Conservation (phyloP, 2,797 vertebrate species). For the Crocodylus rhombifer region DNA sequence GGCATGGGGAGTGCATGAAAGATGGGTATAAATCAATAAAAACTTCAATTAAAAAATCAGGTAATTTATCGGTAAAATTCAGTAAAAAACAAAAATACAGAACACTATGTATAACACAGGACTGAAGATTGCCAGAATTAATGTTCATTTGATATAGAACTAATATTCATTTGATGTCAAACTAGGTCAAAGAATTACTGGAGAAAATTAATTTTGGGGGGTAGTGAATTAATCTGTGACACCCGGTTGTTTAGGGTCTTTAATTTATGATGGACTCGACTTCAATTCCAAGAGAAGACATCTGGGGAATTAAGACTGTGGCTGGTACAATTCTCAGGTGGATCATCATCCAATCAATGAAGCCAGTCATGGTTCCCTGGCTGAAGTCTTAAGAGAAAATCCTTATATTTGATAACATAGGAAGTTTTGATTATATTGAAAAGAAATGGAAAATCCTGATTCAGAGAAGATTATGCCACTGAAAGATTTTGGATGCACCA, state of each 20-base stretch:
- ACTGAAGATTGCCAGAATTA: too few relatives aligned
- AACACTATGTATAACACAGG: too few relatives aligned
- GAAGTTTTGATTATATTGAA: not conserved
- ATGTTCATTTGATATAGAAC: too few relatives aligned
- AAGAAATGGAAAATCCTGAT: not conserved
- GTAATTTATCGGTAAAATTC: too few relatives aligned
- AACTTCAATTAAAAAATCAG: too few relatives aligned
- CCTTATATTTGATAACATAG: not conserved
- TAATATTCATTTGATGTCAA: too few relatives aligned
- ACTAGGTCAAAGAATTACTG: too few relatives aligned
- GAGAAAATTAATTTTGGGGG: too few relatives aligned
- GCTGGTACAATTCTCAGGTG: not conserved
- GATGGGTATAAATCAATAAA: too few relatives aligned
- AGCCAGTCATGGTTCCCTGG: fast-evolving
- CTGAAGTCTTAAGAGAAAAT: not conserved
- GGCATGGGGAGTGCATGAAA: too few relatives aligned
- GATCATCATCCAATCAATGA: not conserved
- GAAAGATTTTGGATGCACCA: not conserved
- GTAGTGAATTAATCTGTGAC: not conserved
- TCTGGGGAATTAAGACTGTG: not conserved
- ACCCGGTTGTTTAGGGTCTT: not conserved
- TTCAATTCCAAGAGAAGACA: not conserved
- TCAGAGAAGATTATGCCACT: not conserved
- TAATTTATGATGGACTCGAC: not conserved
- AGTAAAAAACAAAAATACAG: too few relatives aligned